A percentile compares a stretch with the other conserved stretches of the same genome.
Conservation (phyloP, 2,113 vertebrate species). For the Myodes glareolus region DNA sequence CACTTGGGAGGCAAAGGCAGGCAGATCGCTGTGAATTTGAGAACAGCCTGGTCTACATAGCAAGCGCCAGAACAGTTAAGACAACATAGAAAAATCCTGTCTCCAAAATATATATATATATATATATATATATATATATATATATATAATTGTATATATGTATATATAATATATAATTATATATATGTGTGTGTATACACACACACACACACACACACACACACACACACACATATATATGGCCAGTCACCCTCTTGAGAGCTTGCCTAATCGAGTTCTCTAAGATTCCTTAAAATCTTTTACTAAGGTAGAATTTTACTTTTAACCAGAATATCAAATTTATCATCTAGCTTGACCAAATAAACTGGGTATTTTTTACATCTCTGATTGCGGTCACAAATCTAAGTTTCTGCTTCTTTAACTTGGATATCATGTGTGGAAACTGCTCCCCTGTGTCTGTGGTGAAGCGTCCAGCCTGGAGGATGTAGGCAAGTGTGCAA, state of each 20-base stretch:
- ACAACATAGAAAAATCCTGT: neutral
- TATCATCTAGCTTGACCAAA: neutral
- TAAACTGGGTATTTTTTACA: neutral
- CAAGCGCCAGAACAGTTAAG: neutral
- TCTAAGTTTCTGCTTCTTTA: neutral
- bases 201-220: too few relatives aligned
- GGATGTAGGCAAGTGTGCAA: neutral
- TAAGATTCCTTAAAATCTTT: neutral
- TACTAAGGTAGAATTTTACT: neutral
- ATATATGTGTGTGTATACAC: too few relatives aligned
- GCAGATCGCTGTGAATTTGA: neutral
- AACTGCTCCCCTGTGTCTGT: neutral
- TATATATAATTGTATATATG: too few relatives aligned
- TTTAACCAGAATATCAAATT: constrained; percentile 2
- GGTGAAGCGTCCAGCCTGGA: neutral
- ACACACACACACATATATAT: too few relatives aligned
- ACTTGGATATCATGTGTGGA: neutral
- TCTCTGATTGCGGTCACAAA: neutral
- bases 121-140: neutral
- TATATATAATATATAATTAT: too few relatives aligned
- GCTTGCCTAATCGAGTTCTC: neutral
- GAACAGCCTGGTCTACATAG: neutral
- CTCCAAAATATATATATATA: neutral
- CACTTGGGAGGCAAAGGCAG: neutral
- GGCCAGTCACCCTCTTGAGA: neutral